phyloP scores from a whole-genome alignment of 1,140 invertebrate genomes.

The Campoletis sonorensis region DNA sequence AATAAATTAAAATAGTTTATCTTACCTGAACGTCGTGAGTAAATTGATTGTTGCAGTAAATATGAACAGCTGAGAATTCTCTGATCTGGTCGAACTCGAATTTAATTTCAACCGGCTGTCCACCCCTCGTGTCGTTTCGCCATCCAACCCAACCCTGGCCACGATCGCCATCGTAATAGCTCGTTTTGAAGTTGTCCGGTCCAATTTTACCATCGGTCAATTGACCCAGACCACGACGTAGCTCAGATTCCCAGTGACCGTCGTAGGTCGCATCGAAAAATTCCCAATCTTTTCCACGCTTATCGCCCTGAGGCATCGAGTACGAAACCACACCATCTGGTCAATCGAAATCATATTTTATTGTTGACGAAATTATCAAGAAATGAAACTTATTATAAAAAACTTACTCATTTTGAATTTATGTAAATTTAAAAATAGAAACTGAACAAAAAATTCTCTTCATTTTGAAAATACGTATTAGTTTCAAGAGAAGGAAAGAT shows the following conservation, averaged over 20 bases:
- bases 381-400: neutral
- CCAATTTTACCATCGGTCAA: slow-evolving; percentile 84
- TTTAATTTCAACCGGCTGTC: slow-evolving; percentile 83
- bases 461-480: no score
- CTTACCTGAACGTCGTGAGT: slow-evolving; percentile 85
- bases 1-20: slow-evolving; percentile 12
- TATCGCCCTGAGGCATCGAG: slow-evolving; percentile 88
- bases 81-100: slow-evolving; percentile 92
- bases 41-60: slow-evolving; percentile 89
- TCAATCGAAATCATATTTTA: slow-evolving; percentile 56
- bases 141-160: slow-evolving; percentile 93
- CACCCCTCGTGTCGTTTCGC: slow-evolving; percentile 86
- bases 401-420: no score
- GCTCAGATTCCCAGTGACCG: slow-evolving; percentile 82
- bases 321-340: slow-evolving; percentile 89
- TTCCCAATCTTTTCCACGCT: slow-evolving; percentile 82
- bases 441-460: no score
- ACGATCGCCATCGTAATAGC: slow-evolving; percentile 78
- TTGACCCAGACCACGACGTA: slow-evolving; percentile 83
- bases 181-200: slow-evolving; percentile 84
- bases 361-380: neutral
- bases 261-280: slow-evolving; percentile 90
- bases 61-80: slow-evolving; percentile 89
- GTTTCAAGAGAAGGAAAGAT: no score
- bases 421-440: no score